Evolutionary conservation across 2,888 invertebrate species (phyloP).

Genomic region (Ernsta delagoae): DNA sequence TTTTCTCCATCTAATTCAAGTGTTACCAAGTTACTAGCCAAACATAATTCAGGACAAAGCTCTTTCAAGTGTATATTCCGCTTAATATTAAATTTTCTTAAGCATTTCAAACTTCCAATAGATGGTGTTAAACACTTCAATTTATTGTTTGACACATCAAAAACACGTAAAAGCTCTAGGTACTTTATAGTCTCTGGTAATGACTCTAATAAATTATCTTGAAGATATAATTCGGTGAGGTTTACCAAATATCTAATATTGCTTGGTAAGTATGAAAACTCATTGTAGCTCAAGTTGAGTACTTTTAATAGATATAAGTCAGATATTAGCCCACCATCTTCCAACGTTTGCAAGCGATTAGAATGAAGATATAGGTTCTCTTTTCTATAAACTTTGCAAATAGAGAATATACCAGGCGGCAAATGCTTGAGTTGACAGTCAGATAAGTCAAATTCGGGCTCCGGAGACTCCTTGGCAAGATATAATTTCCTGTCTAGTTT

Average conservation of each 20-base stretch:
- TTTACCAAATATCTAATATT: slow-evolving; percentile 87
- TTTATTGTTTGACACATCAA: slow-evolving; percentile 90
- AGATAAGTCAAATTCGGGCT: slow-evolving; percentile 91
- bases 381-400: slow-evolving; percentile 93
- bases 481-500: slow-evolving; percentile 76
- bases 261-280: slow-evolving; percentile 86
- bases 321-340: slow-evolving; percentile 88
- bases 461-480: slow-evolving; percentile 89
- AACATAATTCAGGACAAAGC: slow-evolving; percentile 87
- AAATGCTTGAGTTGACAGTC: slow-evolving; percentile 90
- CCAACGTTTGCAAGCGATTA: slow-evolving; percentile 88
- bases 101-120: slow-evolving; percentile 86
- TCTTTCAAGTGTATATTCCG: slow-evolving; percentile 84
- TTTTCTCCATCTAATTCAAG: slow-evolving; percentile 86
- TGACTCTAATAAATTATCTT: slow-evolving; percentile 88
- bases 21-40: slow-evolving; percentile 85
- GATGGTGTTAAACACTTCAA: slow-evolving; percentile 86
- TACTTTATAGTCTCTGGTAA: slow-evolving; percentile 88
- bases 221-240: slow-evolving; percentile 90
- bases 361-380: slow-evolving; percentile 87
- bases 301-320: slow-evolving; percentile 88
- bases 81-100: slow-evolving; percentile 86
- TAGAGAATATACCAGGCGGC: slow-evolving; percentile 91
- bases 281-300: slow-evolving; percentile 88
- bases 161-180: slow-evolving; percentile 86